Evolutionary conservation across 2,797 vertebrate species (phyloP).

Genomic region (Tragelaphus eurycerus): DNA sequence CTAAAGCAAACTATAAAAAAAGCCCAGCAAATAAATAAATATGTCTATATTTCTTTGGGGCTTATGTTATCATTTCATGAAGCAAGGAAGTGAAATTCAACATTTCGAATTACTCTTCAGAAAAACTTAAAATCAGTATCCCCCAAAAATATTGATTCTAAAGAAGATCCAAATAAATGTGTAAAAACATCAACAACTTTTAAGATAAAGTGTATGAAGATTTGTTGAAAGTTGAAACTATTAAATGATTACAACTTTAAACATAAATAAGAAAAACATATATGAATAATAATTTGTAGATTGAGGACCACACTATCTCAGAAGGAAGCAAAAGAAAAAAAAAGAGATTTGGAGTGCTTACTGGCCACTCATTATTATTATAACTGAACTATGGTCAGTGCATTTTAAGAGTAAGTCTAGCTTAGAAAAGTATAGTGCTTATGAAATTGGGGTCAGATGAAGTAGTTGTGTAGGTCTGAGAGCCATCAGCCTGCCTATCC

Average conservation of each 20-base stretch:
- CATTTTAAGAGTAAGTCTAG: slow-evolving; percentile 31
- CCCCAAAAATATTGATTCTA: not conserved
- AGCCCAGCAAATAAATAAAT: not conserved
- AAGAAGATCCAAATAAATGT: not conserved
- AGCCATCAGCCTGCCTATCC: not conserved
- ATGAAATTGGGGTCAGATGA: slow-evolving; percentile 53
- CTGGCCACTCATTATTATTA: not conserved
- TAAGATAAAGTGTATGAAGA: not conserved
- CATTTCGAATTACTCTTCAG: slow-evolving; percentile 1
- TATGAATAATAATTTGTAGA: not conserved
- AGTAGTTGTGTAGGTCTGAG: not conserved
- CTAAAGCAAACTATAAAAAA: not conserved
- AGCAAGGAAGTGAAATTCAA: not conserved
- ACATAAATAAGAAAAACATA: not conserved
- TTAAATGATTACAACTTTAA: not conserved
- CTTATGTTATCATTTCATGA: not conserved
- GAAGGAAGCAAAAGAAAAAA: slow-evolving; percentile 27
- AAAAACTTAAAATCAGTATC: not conserved
- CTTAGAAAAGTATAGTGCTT: slow-evolving; percentile 34
- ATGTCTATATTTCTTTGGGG: not conserved
- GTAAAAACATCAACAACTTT: not conserved
- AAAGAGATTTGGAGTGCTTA: not conserved
- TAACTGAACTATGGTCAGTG: slow-evolving; percentile 41
- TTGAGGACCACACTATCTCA: not conserved
- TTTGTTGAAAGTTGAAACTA: not conserved